Conservation (phyloP, 2,797 vertebrate species). For the Hozukius guyotensis region DNA sequence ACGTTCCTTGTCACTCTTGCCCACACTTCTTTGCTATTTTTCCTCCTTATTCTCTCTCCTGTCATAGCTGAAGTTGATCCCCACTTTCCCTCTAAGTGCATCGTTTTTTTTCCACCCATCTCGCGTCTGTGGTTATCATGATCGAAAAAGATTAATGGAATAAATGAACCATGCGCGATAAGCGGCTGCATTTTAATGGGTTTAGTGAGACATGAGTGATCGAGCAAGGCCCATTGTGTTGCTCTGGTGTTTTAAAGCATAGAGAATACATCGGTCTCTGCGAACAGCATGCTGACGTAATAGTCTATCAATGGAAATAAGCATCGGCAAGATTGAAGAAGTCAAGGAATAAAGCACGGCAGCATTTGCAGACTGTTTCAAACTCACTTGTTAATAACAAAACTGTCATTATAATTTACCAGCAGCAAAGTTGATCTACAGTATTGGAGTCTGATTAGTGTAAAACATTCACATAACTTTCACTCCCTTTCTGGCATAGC, state of each 20-base stretch:
- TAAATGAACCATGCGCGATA: conserved; percentile 13
- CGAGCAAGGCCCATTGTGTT: background rate
- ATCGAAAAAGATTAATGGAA: conserved; percentile 16
- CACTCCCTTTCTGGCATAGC: background rate
- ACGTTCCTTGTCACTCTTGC: background rate
- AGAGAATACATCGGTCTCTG: background rate
- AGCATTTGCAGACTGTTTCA: background rate
- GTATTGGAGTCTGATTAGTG: background rate
- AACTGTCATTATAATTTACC: background rate
- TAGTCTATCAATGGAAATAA: background rate
- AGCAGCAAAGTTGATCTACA: background rate
- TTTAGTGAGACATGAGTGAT: conserved; percentile 13
- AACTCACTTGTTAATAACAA: background rate
- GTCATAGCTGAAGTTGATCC: background rate
- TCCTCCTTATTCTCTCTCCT: background rate
- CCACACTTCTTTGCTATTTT: background rate
- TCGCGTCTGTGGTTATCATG: background rate
- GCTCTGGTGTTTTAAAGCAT: background rate
- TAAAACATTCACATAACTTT: background rate
- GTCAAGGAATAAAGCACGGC: background rate
- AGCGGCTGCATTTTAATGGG: background rate
- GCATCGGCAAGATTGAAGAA: background rate
- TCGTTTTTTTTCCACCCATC: background rate
- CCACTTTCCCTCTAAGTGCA: background rate
- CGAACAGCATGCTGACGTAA: background rate